These are phyloP conservation scores for Cyaniris semiargus DNA, from an alignment of 2,888 invertebrate species.

Conservation along the genomic window DNA sequence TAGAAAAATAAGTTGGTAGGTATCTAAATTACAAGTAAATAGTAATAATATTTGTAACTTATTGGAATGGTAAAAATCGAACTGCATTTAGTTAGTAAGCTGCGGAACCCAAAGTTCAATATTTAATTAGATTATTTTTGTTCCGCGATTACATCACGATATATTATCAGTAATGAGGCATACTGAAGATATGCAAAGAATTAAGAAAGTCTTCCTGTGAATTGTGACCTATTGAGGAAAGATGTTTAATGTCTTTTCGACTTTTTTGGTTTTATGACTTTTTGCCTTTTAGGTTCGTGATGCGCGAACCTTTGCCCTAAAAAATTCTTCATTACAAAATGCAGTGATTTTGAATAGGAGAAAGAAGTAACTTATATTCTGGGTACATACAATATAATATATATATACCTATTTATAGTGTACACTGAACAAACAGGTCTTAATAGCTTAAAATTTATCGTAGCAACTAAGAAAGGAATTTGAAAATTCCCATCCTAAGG, in stretches of 20 bases:
- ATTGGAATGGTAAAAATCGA: no score
- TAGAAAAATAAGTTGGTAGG: no score
- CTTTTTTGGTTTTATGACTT: background rate
- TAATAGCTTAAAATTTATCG: no score
- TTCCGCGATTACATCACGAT: background rate
- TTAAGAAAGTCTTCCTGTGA: background rate
- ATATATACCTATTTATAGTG: no score
- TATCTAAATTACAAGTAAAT: no score
- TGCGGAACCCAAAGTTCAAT: background rate
- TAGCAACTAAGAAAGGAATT: no score
- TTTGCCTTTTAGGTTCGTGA: background rate
- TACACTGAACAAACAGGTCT: no score
- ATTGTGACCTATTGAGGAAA: background rate
- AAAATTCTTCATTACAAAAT: background rate
- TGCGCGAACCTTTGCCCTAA: background rate
- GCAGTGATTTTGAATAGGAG: no score
- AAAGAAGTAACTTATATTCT: no score
- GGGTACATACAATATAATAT: no score
- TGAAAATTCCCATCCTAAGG: no score
- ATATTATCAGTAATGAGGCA: conserved; percentile 5
- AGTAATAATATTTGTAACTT: no score
- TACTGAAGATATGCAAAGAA: background rate
- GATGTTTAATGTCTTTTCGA: background rate
- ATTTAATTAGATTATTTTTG: background rate
- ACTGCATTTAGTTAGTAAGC: background rate